Percentiles rank a stretch among this genome's conserved stretches.
phyloP scores from a whole-genome alignment of 2,888 invertebrate genomes.

The Heliconius ismenius region DNA sequence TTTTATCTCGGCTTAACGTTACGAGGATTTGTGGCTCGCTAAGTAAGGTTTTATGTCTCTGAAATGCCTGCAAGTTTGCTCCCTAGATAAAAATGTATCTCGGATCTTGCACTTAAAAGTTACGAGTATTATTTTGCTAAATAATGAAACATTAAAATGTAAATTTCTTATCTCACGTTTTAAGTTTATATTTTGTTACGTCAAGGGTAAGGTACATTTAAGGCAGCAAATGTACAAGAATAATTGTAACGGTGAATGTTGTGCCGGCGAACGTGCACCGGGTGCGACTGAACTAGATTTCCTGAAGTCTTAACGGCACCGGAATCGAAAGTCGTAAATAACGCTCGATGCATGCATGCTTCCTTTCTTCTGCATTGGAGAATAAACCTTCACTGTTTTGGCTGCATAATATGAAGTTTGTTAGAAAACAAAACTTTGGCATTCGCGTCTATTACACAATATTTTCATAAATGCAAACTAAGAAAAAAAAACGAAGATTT shows the following conservation, averaged over 20 bases:
- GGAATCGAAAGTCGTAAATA: conserved; percentile 77
- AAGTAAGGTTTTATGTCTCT: conserved; percentile 80
- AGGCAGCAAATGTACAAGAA: conserved; percentile 31
- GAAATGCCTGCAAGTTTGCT: conserved; percentile 73
- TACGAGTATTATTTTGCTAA: conserved; percentile 33
- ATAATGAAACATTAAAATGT: conserved; percentile 35
- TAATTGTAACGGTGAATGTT: conserved; percentile 33
- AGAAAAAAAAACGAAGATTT: background rate
- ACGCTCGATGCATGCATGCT: conserved; percentile 65
- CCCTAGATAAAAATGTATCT: conserved; percentile 73
- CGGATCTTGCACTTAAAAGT: conserved; percentile 53
- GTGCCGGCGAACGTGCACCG: conserved; percentile 48
- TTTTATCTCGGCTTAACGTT: conserved; percentile 81
- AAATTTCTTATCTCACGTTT: conserved; percentile 26
- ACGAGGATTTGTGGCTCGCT: conserved; percentile 81
- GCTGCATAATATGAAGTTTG: conserved; percentile 43
- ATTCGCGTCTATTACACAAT: conserved; percentile 25
- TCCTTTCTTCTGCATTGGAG: conserved; percentile 67
- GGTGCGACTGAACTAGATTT: conserved; percentile 62
- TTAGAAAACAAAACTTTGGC: background rate
- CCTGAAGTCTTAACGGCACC: conserved; percentile 61
- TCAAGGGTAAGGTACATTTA: conserved; percentile 13
- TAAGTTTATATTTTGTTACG: conserved; percentile 28
- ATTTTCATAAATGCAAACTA: conserved; percentile 1
- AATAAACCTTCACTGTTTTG: conserved; percentile 58